Evolutionary conservation across 2,113 vertebrate genomes (phyloP).

Genomic region (Eretmochelys imbricata): DNA sequence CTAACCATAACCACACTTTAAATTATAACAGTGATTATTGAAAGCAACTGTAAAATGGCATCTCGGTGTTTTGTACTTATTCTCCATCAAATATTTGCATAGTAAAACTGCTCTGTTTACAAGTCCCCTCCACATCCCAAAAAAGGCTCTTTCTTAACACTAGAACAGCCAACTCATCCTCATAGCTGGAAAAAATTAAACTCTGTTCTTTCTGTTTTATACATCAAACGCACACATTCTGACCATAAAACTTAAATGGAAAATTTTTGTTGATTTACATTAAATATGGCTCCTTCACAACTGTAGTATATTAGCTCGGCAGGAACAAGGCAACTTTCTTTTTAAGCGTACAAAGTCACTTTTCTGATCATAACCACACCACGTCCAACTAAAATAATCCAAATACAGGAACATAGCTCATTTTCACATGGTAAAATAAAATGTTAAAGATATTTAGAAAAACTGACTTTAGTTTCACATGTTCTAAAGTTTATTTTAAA

Average conservation of each 20-base stretch:
- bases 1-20: background rate
- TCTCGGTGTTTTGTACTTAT: background rate
- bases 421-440: background rate
- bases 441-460: background rate
- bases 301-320: constrained; percentile 28
- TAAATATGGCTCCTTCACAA: constrained; percentile 9
- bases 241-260: background rate
- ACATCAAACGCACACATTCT: background rate
- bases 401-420: background rate
- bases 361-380: constrained; percentile 57
- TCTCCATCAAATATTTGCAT: background rate
- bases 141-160: background rate
- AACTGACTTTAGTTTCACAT: background rate
- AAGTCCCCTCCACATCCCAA: background rate
- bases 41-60: background rate
- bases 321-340: background rate
- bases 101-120: constrained; percentile 5
- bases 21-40: background rate
- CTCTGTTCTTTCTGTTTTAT: background rate
- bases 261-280: background rate
- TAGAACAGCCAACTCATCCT: background rate
- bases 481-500: background rate
- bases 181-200: background rate
- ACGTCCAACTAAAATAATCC: background rate
- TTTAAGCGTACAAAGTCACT: background rate